Base-by-base conservation (phyloP, 2,113 vertebrate species). In the Corythornis vintsioides region DNA sequence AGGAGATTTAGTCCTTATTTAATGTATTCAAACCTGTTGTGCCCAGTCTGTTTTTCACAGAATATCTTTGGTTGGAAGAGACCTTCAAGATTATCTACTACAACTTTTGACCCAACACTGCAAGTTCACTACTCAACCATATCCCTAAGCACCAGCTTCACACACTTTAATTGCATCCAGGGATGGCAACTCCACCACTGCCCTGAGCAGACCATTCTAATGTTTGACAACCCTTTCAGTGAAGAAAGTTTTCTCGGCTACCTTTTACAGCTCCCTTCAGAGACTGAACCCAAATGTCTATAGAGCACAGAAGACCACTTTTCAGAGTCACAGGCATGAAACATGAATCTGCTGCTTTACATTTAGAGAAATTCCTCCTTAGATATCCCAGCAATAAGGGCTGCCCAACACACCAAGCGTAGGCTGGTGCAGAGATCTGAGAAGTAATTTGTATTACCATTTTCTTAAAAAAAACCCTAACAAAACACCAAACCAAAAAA, bases 211-310 rank as follows among this genome's bases (percentile, higher is more conserved):
- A 48, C 47, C 47, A 48, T 48, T 48, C 47, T 22, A 48, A 48
- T 48, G 47, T 48, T 12, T 48, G 47, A 48, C 22, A 48, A 48
- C 47, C 47, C 47, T 48, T 22, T 12, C 47, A 48, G 47, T 24
- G 47, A 50, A 24, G 22, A 25, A 24, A 50, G 22, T 24, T 25
- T 78, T 75, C 66, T 64, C 13, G 3, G 28, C 24, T 60, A 29
- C 19, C 13, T 69, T 69, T 56, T 40, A 20, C 6, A 29, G 13
- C 14, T 52, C 1, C 25, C 18, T 24, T 45, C 56, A 70, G 55
- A 56, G 4, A 1, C 0, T 25, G 42, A 74, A 57, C 26, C 6
- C 7, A 6, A 20, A 4, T 5, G 29, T 26, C 21, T 40, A 7
- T 1, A 43, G 19, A 73, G 4, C n/a, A 42, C 22, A 69, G 26